Evolutionary conservation across 2,888 invertebrate genomes (phyloP), one percentile per base, ranked within the genome.

Genomic region (Micropterix aruncella): DNA sequence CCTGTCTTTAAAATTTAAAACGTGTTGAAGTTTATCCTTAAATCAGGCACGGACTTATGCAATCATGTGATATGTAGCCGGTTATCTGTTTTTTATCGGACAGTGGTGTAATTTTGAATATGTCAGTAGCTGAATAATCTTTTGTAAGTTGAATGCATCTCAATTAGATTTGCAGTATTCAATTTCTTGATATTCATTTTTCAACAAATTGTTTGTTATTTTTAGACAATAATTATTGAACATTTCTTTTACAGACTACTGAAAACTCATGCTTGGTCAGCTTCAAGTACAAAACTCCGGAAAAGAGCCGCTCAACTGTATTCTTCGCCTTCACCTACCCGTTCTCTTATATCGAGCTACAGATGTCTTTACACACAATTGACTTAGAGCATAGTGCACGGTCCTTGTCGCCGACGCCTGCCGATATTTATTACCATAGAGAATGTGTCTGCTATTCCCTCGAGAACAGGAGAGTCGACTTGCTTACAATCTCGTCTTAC

Each of bases 281-380:
- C 50, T 88, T 87, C 63, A 77, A 77, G 57, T 83, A 78, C 60
- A 73, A 74, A 17, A 79, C 81, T 15, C 74, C 76, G 45, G 88
- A 83, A 54, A 87, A 79, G 66, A 54, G 70, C 2, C 76, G 80
- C 48, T 79, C 83, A 16, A 77, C 81, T 3, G 81, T 82, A 4
- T 92, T 87, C 64, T 87, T 92, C 66, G 91, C 92, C 0, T 93
- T 93, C 63, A 91, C 91, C 3, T 93, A 86, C 63, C 93, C 93
- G 2, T 92, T 81, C 65, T 83, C 90, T 0, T 92, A 89, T 58
- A 74, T 77, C 0, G 91, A 93, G 55, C 71, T 87, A 43, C 86
- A 88, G 61, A 78, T 79, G 49, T 75, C 80, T 54, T 66, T 92
- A 18, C 74, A 73, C 51, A 74, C 73, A 41, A 75, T 88, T 40